These are phyloP conservation scores for Amblyornis subalaris DNA, from an alignment of 2,113 vertebrate species.

Conservation along the genomic window DNA sequence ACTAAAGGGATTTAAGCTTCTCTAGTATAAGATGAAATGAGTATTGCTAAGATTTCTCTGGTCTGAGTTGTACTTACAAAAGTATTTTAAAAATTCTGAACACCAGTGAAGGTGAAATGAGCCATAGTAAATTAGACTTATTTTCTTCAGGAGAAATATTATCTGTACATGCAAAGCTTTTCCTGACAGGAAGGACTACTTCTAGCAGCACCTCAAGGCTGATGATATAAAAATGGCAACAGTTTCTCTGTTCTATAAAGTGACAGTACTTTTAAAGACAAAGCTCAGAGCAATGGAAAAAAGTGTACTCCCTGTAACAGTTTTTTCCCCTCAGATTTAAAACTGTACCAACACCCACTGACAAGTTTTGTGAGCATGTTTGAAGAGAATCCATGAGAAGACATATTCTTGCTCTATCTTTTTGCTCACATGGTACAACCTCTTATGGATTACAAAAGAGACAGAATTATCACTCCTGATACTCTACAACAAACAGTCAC, in stretches of 20 bases:
- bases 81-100: background rate
- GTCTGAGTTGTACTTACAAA: background rate
- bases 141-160: background rate
- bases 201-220: background rate
- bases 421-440: background rate
- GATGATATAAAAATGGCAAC: background rate
- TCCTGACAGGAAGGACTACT: background rate
- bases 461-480: background rate
- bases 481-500: background rate
- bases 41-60: background rate
- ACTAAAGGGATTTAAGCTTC: background rate
- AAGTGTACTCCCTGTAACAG: background rate
- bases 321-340: background rate
- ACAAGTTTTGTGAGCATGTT: background rate
- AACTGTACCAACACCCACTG: background rate
- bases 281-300: background rate
- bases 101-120: background rate
- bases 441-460: background rate
- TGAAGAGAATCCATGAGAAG: background rate
- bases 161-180: background rate
- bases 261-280: background rate
- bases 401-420: background rate
- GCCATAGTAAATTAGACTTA: background rate
- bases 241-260: background rate
- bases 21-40: background rate